Evolutionary conservation across 2,113 vertebrate species (phyloP), one percentile per base, ranked within the genome.

Genomic region (Neodontobutis hainanensis): DNA sequence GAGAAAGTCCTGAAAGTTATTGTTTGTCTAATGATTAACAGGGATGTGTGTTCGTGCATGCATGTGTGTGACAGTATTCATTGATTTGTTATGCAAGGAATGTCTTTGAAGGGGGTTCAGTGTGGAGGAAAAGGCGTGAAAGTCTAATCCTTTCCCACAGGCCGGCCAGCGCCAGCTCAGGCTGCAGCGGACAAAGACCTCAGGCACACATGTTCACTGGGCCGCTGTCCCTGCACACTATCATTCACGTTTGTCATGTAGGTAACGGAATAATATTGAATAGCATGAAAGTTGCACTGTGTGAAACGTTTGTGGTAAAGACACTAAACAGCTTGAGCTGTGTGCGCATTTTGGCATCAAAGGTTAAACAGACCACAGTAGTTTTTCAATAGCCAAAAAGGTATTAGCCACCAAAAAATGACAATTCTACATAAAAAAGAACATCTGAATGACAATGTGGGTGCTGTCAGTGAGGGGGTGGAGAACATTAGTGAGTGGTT

Each of bases 141-240:
- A 93, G 91, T 90, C 93, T 95, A 95, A 95, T 96, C 94, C 92
- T 87, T 94, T 95, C 94, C 94, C 94, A 95, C 94, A 95, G 92
- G 83, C 93, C 92, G 88, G 88, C 88, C 91, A 93, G 91, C 87
- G 73, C 90, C 91, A 90, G 89, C 91, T 91, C 90, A 89, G 92
- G 91, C 90, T 91, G 89, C 87, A 91, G 87, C 87, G 89, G 90
- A 93, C 82, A 85, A 85, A 85, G 66, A 59, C 47, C 87, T 73
- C 89, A 87, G 87, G 47, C 59, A 47, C 58, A 48, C 55, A 27
- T 65, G 19, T 49, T 35, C 61, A 27, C 19, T 27, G 19, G 19
- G 19, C 19, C 19, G 19, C 19, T 27, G 19, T 42, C 38, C 14
- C 36, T 48, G 52, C 42, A 46, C 44, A 46, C 44, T 11, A 14